phyloP scores from a whole-genome alignment of 2,113 vertebrate species.

The Cromileptes altivelis region DNA sequence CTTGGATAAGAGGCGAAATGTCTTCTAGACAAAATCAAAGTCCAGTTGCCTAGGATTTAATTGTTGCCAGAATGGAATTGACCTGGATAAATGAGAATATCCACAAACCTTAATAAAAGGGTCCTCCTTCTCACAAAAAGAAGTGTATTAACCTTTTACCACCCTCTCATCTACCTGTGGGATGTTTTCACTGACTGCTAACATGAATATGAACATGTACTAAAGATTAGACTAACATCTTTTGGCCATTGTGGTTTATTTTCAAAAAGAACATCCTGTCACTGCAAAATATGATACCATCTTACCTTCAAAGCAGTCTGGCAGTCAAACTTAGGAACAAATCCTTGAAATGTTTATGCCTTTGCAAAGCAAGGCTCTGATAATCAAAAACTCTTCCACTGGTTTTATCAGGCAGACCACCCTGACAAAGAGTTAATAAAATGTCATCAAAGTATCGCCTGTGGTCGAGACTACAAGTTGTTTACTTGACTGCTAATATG shows the following conservation, averaged over 20 bases:
- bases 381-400: background rate
- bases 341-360: background rate
- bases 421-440: background rate
- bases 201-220: background rate
- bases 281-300: background rate
- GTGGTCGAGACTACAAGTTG: background rate
- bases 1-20: too few species aligned
- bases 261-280: background rate
- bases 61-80: too few species aligned
- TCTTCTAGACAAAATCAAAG: too few species aligned
- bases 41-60: too few species aligned
- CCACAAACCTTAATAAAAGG: background rate
- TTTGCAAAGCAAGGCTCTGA: background rate
- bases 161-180: background rate
- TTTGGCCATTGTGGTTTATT: background rate
- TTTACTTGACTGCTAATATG: slow-evolving; percentile 12
- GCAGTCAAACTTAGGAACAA: background rate
- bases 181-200: background rate
- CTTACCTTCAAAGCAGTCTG: background rate
- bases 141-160: background rate
- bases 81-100: too few species aligned
- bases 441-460: background rate
- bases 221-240: background rate
- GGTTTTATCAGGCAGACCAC: background rate
- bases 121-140: background rate